Evolutionary conservation across 2,888 invertebrate genomes (phyloP), one percentile per base, ranked within the genome.

Genomic region (Metallyticus violacea): DNA sequence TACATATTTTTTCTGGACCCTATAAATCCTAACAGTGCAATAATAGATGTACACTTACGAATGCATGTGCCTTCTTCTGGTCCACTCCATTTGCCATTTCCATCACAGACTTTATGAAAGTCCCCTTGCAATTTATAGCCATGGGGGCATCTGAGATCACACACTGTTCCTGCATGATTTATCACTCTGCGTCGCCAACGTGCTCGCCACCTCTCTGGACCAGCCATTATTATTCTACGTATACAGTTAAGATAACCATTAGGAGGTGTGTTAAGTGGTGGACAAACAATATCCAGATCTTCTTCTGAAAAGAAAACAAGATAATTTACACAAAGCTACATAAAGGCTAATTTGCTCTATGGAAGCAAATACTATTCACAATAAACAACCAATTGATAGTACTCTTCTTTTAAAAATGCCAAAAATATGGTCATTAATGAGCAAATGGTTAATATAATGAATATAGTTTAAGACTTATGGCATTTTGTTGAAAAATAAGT

Each of bases 201-300:
- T 90, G 88, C 90, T 6, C 89, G 88, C 81, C 88, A 29, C 7
- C 88, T 88, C 85, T 80, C 89, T 30, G 90, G 87, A 87, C 90
- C 89, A 81, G 90, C 89, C 85, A 89, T 88, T 9, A 87, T 77
- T 85, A 89, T 88, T 86, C 89, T 88, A 85, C 92, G 91, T 5
- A 91, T 91, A 88, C 93, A 93, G 87, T 92, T 91, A 87, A 93
- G 90, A 88, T 92, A 93, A n/a, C 93, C 93, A 62, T 91, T 91
- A 79, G 91, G 90, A 27, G 92, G 92, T 9, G 92, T 92, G 89
- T 92, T 91, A 86, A 93, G 88, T 2, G 92, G 91, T 26, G 92
- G 91, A 89, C 93, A 93, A 6, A 91, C 90, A 79, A 91, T 88
- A 88, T 89, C 88, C 84, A 88, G 86, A 15, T 87, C 82, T 9